Evolutionary conservation across 2,888 invertebrate species (phyloP).

Genomic region (Leistus spinibarbis): DNA sequence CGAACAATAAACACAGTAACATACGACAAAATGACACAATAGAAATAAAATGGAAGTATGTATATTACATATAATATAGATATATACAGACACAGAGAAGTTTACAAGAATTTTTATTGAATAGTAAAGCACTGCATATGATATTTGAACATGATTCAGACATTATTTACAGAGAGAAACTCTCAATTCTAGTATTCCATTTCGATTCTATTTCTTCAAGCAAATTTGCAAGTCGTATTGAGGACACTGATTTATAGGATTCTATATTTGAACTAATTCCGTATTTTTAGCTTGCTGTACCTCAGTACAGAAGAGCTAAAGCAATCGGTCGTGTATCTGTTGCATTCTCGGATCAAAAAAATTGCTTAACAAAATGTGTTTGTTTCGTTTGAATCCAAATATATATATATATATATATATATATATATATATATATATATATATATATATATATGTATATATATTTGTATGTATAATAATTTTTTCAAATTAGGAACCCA

Average conservation of each 20-base stretch:
- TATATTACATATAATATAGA: neutral
- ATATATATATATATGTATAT: too few relatives aligned
- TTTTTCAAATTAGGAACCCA: too few relatives aligned
- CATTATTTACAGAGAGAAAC: conserved; percentile 20
- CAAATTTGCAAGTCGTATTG: neutral
- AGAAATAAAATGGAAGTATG: neutral
- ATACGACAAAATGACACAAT: too few relatives aligned
- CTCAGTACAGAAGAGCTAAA: too few relatives aligned
- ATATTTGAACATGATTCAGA: conserved; percentile 28
- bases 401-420: too few relatives aligned
- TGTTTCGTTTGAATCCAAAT: too few relatives aligned
- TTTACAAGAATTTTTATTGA: conserved; percentile 16
- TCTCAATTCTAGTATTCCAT: neutral
- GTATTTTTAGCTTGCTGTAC: neutral
- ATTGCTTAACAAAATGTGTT: too few relatives aligned
- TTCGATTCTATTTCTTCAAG: neutral
- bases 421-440: too few relatives aligned
- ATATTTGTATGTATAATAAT: too few relatives aligned
- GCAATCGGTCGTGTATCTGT: too few relatives aligned
- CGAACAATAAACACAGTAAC: too few relatives aligned
- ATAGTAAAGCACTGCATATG: neutral
- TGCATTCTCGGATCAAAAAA: too few relatives aligned
- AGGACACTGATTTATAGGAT: neutral
- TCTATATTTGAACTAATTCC: neutral
- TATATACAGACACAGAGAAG: neutral